Percentiles rank a stretch among this genome's conserved stretches.
Evolutionary conservation across 1,140 invertebrate species (phyloP).

Genomic region (Ostrea denselamellosa): DNA sequence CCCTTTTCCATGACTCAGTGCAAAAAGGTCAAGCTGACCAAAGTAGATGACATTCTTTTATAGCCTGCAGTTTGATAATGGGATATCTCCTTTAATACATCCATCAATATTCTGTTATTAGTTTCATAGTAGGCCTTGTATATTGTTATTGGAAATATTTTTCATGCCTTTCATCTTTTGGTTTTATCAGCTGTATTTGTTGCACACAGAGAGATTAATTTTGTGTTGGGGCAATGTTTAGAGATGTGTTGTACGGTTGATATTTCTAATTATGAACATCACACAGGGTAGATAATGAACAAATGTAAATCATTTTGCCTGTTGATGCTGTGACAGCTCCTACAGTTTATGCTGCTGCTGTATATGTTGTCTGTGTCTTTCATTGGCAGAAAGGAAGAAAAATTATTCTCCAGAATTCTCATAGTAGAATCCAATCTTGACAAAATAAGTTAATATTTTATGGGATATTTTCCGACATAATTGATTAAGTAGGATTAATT

Average conservation of each 20-base stretch:
- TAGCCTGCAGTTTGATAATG: constrained; percentile 27
- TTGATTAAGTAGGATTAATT: too few species aligned
- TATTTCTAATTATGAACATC: constrained; percentile 35
- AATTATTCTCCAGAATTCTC: not conserved
- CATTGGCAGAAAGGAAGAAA: not conserved
- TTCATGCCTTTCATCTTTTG: constrained; percentile 35
- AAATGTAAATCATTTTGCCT: constrained; percentile 1
- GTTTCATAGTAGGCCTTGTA: constrained; percentile 6
- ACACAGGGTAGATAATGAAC: constrained; percentile 28
- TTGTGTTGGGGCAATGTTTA: not conserved
- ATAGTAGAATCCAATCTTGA: not conserved
- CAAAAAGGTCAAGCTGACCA: constrained; percentile 28
- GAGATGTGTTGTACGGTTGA: not conserved
- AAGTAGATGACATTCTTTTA: not conserved
- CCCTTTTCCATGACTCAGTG: constrained; percentile 14
- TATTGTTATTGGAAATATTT: constrained; percentile 28
- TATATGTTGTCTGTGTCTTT: not conserved
- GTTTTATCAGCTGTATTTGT: constrained; percentile 8
- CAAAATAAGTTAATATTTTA: constrained; percentile 16
- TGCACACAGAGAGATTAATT: constrained; percentile 2
- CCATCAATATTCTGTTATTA: constrained; percentile 32
- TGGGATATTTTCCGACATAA: constrained; percentile 10
- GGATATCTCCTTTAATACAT: constrained; percentile 18
- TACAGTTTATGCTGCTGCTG: not conserved
- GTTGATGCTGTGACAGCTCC: not conserved